Percentiles rank a stretch among this genome's conserved stretches.
Evolutionary conservation across 2,113 vertebrate genomes (phyloP).

Genomic region (Caranx ignobilis): DNA sequence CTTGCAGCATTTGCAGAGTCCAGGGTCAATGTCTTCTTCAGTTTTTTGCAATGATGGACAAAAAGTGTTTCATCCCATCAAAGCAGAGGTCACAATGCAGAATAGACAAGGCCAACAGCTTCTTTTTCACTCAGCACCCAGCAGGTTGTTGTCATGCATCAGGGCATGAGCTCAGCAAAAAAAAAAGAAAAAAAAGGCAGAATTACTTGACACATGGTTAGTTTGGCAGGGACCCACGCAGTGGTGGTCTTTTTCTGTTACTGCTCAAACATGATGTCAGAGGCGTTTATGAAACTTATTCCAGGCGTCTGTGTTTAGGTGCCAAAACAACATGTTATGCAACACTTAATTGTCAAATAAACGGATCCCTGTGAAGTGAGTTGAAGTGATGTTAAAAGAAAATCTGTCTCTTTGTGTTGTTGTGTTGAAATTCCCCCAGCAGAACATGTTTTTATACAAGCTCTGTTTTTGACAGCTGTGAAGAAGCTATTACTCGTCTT

Average conservation of each 20-base stretch:
- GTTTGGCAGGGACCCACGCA: slow-evolving; percentile 17
- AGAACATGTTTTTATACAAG: slow-evolving; percentile 35
- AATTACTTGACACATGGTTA: slow-evolving; percentile 25
- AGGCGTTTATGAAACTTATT: slow-evolving; percentile 13
- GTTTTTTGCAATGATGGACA: neutral
- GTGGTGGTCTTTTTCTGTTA: slow-evolving; percentile 23
- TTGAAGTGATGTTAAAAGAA: slow-evolving; percentile 10
- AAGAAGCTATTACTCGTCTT: slow-evolving; percentile 31
- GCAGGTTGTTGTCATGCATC: slow-evolving; percentile 54
- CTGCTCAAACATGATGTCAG: slow-evolving; percentile 15
- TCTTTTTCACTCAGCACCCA: slow-evolving; percentile 37
- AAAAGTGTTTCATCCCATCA: slow-evolving; percentile 36
- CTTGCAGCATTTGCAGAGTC: neutral
- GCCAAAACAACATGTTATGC: slow-evolving; percentile 17
- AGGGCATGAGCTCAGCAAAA: slow-evolving; percentile 36
- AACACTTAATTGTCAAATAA: slow-evolving; percentile 35
- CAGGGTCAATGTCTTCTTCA: slow-evolving; percentile 23
- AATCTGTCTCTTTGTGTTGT: slow-evolving; percentile 13
- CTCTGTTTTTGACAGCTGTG: slow-evolving; percentile 42
- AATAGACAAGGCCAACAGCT: slow-evolving; percentile 45
- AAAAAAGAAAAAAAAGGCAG: slow-evolving; percentile 9
- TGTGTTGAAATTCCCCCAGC: slow-evolving; percentile 21
- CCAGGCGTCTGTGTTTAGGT: slow-evolving; percentile 5
- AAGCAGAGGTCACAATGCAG: slow-evolving; percentile 30
- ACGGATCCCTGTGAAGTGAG: slow-evolving; percentile 5